These are phyloP conservation scores for Sinodicranocentrus sp. DNA, from an alignment of 2,888 invertebrate species.

Conservation along the genomic window DNA sequence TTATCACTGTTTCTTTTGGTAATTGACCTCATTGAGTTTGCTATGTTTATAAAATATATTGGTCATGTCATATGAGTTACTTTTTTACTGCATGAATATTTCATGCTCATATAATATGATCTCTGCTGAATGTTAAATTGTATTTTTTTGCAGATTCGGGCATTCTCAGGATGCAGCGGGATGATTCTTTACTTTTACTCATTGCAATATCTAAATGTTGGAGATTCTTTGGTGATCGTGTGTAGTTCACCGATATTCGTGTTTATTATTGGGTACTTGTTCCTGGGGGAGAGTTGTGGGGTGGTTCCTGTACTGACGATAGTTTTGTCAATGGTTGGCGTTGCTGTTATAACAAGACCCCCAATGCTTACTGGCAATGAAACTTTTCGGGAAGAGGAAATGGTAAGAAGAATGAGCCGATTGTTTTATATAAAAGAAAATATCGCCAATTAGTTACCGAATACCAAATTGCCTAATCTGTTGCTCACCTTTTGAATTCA, in stretches of 20 bases:
- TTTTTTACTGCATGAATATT: not conserved
- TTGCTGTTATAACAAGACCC: constrained; percentile 66
- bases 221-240: constrained; percentile 65
- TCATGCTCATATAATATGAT: not conserved
- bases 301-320: constrained; percentile 59
- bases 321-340: constrained; percentile 63
- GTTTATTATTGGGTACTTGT: constrained; percentile 61
- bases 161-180: constrained; percentile 59
- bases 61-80: too few species aligned
- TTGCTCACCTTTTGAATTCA: too few species aligned
- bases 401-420: constrained; percentile 42
- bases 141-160: constrained; percentile 41
- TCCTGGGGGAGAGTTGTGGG: constrained; percentile 67
- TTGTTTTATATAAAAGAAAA: not conserved
- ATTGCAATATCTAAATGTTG: constrained; percentile 62
- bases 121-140: not conserved
- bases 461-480: too few species aligned
- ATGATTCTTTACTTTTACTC: constrained; percentile 66
- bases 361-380: constrained; percentile 64
- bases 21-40: too few species aligned
- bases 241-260: constrained; percentile 70
- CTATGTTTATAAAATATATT: not conserved
- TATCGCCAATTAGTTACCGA: too few species aligned
- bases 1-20: constrained; percentile 27
- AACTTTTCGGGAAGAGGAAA: constrained; percentile 52